Evolutionary conservation across 2,113 vertebrate genomes (phyloP), one percentile per base, ranked within the genome.

Genomic region (Onychostoma macrolepis): DNA sequence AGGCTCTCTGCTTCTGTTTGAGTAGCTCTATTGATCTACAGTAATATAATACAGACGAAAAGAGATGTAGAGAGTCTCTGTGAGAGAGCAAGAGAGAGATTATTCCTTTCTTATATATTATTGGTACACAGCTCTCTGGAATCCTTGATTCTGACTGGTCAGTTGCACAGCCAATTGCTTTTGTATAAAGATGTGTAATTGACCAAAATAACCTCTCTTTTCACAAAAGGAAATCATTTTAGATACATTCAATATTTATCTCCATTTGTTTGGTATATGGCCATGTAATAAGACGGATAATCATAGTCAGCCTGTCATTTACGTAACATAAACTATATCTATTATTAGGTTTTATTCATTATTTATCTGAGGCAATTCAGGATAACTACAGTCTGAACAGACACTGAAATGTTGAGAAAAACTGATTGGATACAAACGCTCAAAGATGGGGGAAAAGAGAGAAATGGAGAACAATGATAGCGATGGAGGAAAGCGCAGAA

Each of bases 11-110:
- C 63, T 69, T 78, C 38, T 77, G 41, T 87, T 76, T 61, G 72
- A 87, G 79, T 72, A 67, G 36, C 38, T n/a, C 61, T 50, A 83
- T 85, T 76, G 78, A 89, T 87, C 74, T 38, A 65, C 11, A 86
- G 83, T 50, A 78, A 89, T 58, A 74, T 69, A 86, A 75, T 79
- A 63, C 72, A 43, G 21, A 53, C 1, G 2, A 45, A 41, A 24
- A 74, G 69, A 74, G 82, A 82, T 38, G 24, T 9, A 61, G 78
- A 65, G 79, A 38, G 28, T 36, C 3, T 72, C 6, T 24, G 43
- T 1, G 10, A 21, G 30, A 10, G 26, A 45, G 26, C 69, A 19
- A 83, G 12, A 48, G 19, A n/a, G 15, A 53, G 8, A 50, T 30
- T 4, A 45, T 26, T 17, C 26, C 13, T 77, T 77, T 77, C n/a